A percentile compares a stretch with the other conserved stretches of the same genome.
Conservation (phyloP, 2,888 invertebrate genomes). For the Acanthopleura granulata region DNA sequence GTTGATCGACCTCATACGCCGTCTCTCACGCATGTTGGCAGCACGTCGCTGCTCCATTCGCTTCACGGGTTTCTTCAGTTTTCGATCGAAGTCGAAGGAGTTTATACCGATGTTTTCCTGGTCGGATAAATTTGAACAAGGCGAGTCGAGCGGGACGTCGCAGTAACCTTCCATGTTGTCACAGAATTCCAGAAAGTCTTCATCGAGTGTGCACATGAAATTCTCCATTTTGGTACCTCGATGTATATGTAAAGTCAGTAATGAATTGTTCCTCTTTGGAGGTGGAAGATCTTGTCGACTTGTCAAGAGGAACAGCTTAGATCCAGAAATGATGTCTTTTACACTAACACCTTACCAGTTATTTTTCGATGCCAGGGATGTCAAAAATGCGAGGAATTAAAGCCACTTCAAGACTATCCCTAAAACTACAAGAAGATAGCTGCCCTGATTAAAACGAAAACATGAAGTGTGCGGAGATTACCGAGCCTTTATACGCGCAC, state of each 20-base stretch:
- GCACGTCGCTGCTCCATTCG: slow-evolving; percentile 93
- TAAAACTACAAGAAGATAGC: too few species aligned
- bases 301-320: too few species aligned
- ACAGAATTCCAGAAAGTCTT: slow-evolving; percentile 58
- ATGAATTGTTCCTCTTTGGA: too few species aligned
- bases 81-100: background rate
- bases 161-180: slow-evolving; percentile 48
- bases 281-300: too few species aligned
- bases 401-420: too few species aligned
- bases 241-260: too few species aligned
- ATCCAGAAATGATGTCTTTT: too few species aligned
- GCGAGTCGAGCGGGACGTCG: slow-evolving; percentile 44
- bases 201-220: slow-evolving; percentile 48
- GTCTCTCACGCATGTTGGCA: slow-evolving; percentile 91
- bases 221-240: slow-evolving; percentile 38
- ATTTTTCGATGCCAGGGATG: too few species aligned
- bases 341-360: too few species aligned
- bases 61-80: slow-evolving; percentile 61
- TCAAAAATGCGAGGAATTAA: too few species aligned
- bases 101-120: slow-evolving; percentile 37
- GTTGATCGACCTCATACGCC: slow-evolving; percentile 96
- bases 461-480: background rate
- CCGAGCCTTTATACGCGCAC: slow-evolving; percentile 10
- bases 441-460: background rate
- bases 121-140: slow-evolving; percentile 52